Base-by-base conservation (phyloP, 2,113 vertebrate genomes). In the Fregata magnificens region DNA sequence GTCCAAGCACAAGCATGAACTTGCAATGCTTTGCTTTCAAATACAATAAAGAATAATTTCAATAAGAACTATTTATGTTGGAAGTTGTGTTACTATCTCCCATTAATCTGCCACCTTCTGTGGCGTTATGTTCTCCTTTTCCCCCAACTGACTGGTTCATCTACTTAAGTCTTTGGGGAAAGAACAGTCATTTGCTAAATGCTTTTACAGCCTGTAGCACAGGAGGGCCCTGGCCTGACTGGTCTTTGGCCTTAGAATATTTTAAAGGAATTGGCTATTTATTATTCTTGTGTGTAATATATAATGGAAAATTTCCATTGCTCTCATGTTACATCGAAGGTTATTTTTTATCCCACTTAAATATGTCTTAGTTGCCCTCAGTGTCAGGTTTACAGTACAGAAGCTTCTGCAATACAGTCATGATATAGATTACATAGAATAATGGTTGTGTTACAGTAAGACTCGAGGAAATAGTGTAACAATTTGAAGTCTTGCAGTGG, bases 301-400 rank as follows among this genome's bases (percentile, higher is more conserved):
- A 28, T 47, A 3, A 34, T 36, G 13, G 44, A 71, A 84, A 28
- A 34, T n/a, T 74, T 71, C 44, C n/a, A 59, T 59, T 91, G 63
- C 63, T 88, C 32, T 92, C 42, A 22, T 62, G 42, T 87, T 84
- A 73, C 84, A 67, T 36, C 5, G 2, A 93, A 79, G 52, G 24
- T 71, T 59, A n/a, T 63, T 89, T 92, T 95, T 94, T 63, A 81
- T 84, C 52, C 29, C 61, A 62, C 50, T 74, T 82, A 63, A 73
- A 74, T 63, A 74, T 36, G 34, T 45, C 76, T 62, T 61, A 44
- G 52, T 91, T 86, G 72, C 47, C 55, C 52, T 89, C 20, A 31
- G 17, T 38, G 42, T 66, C n/a, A 17, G 29, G 19, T 91, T 88
- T 74, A n/a, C 9, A n/a, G 42, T 74, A 42, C 0, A 0, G 42